A percentile compares a stretch with the other conserved stretches of the same genome.
Evolutionary conservation across 2,113 vertebrate species (phyloP).

Genomic region (Misgurnus mizolepis): DNA sequence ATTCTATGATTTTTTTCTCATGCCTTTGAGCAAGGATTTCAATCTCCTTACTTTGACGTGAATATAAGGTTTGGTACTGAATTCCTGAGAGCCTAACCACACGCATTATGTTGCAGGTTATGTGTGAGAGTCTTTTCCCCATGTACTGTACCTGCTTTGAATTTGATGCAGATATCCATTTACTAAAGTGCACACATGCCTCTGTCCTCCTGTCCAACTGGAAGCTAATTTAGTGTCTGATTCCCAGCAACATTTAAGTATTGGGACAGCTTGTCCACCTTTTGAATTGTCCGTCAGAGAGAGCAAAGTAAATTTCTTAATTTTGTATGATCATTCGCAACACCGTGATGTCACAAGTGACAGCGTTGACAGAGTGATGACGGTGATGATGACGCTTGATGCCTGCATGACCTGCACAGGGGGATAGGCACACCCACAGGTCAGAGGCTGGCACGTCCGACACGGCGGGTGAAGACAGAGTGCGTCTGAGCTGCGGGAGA

Average conservation of each 20-base stretch:
- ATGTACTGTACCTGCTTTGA: conserved; percentile 62
- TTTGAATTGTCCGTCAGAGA: neutral
- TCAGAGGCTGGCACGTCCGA: conserved; percentile 56
- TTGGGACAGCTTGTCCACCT: conserved; percentile 35
- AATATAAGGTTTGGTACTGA: conserved; percentile 59
- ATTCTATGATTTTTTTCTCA: conserved; percentile 40
- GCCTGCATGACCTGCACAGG: conserved; percentile 5
- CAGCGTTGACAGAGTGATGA: conserved; percentile 7
- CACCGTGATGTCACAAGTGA: conserved; percentile 8
- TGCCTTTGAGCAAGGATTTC: conserved; percentile 49
- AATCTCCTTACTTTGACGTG: conserved; percentile 52
- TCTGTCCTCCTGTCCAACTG: conserved; percentile 45
- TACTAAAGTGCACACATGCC: conserved; percentile 61
- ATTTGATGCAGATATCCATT: conserved; percentile 63
- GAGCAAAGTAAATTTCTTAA: too few relatives aligned
- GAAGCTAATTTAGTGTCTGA: conserved; percentile 51
- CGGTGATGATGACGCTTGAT: neutral
- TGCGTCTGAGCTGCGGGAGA: conserved; percentile 72
- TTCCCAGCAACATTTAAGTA: conserved; percentile 62
- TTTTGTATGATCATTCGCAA: neutral
- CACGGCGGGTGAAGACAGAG: conserved; percentile 70
- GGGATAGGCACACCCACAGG: conserved; percentile 28
- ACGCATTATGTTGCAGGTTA: conserved; percentile 53
- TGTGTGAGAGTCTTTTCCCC: conserved; percentile 44
- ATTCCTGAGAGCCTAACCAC: conserved; percentile 55